Conservation (phyloP, 2,797 vertebrate genomes). For the Kryptopterus vitreolus region DNA sequence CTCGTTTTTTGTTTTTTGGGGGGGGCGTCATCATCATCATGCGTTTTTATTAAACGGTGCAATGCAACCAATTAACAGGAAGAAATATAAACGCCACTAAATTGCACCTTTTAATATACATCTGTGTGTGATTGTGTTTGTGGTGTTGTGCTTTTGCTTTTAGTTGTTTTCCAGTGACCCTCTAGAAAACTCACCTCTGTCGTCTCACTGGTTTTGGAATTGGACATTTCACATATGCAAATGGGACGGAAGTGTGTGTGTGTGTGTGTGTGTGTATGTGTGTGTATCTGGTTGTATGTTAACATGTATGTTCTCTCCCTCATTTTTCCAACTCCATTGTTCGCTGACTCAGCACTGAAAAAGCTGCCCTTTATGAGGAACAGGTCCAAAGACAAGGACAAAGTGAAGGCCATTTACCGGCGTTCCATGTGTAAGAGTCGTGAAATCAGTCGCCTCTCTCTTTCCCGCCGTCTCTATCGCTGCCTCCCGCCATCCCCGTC, state of each 20-base stretch:
- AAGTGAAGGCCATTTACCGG: slow-evolving; percentile 98
- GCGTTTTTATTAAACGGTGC: slow-evolving; percentile 75
- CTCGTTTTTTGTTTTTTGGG: slow-evolving; percentile 64
- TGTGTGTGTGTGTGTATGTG: slow-evolving; percentile 46
- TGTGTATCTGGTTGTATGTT: slow-evolving; percentile 59
- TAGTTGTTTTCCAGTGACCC: slow-evolving; percentile 8
- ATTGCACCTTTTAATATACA: slow-evolving; percentile 78
- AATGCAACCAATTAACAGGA: slow-evolving; percentile 48
- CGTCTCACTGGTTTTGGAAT: slow-evolving; percentile 28
- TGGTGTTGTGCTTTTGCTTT: slow-evolving; percentile 42
- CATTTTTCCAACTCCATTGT: slow-evolving; percentile 56
- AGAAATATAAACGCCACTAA: neutral
- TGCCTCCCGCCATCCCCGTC: slow-evolving; percentile 52
- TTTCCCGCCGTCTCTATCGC: slow-evolving; percentile 70
- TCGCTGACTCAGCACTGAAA: slow-evolving; percentile 92
- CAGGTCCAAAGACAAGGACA: slow-evolving; percentile 99
- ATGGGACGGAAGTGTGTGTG: slow-evolving; percentile 55
- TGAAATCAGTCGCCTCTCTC: slow-evolving; percentile 71
- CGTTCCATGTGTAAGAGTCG: slow-evolving; percentile 99
- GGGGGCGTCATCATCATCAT: slow-evolving; percentile 63
- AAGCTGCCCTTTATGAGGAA: slow-evolving; percentile 99
- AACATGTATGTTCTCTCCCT: slow-evolving; percentile 92
- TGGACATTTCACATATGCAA: neutral
- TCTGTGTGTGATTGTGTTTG: slow-evolving; percentile 53
- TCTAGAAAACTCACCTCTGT: slow-evolving; percentile 20